phyloP scores from a whole-genome alignment of 2,888 invertebrate species.

The Idaea straminata region DNA sequence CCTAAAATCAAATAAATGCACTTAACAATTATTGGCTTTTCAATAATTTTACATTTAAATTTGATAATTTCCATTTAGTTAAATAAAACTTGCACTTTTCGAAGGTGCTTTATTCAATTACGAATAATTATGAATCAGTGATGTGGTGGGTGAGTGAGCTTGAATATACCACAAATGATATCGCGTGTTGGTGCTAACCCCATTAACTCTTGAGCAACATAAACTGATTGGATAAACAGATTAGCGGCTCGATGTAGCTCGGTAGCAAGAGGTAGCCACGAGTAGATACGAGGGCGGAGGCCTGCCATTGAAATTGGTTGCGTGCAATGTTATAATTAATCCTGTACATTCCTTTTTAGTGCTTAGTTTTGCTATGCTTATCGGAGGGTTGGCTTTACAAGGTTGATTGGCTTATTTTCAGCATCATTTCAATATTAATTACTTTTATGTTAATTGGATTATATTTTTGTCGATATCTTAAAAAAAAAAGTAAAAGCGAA shows the following conservation, averaged over 20 bases:
- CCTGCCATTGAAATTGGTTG: slow-evolving; percentile 26
- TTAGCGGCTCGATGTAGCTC: slow-evolving; percentile 49
- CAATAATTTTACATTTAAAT: too few species aligned
- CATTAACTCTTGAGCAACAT: slow-evolving; percentile 31
- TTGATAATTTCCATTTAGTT: not conserved
- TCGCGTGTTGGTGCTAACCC: slow-evolving; percentile 35
- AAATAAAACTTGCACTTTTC: not conserved
- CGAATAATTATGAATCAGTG: too few species aligned
- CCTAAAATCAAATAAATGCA: too few species aligned
- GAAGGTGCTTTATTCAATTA: too few species aligned
- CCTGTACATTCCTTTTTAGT: not conserved
- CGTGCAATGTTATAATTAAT: slow-evolving; percentile 17
- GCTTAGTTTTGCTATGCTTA: not conserved
- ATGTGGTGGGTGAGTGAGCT: not conserved
- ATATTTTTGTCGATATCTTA: not conserved
- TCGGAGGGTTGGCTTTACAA: not conserved
- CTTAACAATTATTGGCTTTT: too few species aligned
- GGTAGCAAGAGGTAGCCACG: slow-evolving; percentile 20
- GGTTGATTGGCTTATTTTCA: not conserved
- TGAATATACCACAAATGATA: slow-evolving; percentile 14
- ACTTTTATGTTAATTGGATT: not conserved
- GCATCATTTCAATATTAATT: not conserved
- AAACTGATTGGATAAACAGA: slow-evolving; percentile 53
- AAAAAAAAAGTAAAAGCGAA: not conserved
- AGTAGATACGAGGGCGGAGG: not conserved